Conservation (phyloP, 2,797 vertebrate species). For the Borostomias antarcticus region DNA sequence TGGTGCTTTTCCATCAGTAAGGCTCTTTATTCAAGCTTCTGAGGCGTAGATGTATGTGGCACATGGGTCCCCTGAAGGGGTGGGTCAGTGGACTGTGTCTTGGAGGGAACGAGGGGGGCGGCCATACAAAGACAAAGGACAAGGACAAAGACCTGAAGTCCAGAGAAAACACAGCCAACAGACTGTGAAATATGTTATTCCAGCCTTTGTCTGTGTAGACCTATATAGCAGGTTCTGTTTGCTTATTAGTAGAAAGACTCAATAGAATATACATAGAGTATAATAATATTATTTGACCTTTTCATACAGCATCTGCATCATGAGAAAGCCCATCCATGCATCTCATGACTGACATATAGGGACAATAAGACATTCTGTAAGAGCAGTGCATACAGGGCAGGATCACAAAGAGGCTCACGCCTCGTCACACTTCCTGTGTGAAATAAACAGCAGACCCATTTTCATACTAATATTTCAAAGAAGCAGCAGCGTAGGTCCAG, state of each 20-base stretch:
- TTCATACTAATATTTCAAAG: background rate
- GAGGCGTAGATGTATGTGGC: conserved; percentile 22
- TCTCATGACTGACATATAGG: background rate
- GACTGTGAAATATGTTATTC: conserved; percentile 51
- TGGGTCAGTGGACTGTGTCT: background rate
- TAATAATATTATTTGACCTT: conserved; percentile 10
- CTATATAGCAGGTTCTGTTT: conserved; percentile 11
- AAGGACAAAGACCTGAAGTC: conserved; percentile 7
- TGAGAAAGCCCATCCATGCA: too few species aligned
- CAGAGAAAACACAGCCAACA: conserved; percentile 42
- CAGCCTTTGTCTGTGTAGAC: conserved; percentile 34
- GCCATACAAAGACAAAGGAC: conserved; percentile 22
- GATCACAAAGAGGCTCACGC: background rate
- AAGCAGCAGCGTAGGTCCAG: background rate
- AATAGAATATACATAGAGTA: background rate
- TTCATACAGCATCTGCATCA: conserved; percentile 22
- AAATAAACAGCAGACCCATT: background rate
- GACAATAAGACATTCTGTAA: too few species aligned
- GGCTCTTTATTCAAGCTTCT: conserved; percentile 17
- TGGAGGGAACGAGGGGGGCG: background rate
- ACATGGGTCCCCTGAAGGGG: conserved; percentile 10
- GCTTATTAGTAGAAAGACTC: background rate
- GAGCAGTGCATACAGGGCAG: background rate
- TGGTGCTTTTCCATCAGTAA: conserved; percentile 19
- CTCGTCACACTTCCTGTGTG: background rate